These are phyloP conservation scores for Poliocrania exsul DNA, from an alignment of 2,797 vertebrate species.

Conservation along the genomic window DNA sequence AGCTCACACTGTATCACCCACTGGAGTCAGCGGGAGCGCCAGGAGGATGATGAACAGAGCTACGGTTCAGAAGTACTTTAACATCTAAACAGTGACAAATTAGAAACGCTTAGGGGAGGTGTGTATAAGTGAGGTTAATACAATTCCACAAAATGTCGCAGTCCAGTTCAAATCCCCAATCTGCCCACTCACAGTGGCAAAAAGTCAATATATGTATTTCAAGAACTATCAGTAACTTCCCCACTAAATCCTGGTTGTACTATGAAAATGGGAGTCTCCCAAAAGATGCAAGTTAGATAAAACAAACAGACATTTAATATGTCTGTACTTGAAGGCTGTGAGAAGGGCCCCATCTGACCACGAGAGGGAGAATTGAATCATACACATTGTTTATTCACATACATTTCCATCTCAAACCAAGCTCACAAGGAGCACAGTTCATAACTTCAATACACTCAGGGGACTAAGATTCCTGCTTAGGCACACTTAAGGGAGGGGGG, in stretches of 20 bases:
- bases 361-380: conserved; percentile 62
- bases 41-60: conserved; percentile 11
- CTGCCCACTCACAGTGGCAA: background rate
- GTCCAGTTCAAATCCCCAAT: conserved; percentile 17
- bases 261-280: background rate
- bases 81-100: conserved; percentile 45
- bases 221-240: conserved; percentile 26
- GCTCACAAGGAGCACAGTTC: background rate
- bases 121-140: conserved; percentile 10
- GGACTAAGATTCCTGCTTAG: background rate
- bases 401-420: background rate
- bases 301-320: background rate
- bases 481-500: background rate
- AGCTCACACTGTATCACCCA: conserved; percentile 14
- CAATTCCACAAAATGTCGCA: background rate
- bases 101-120: background rate
- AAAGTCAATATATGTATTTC: conserved; percentile 49
- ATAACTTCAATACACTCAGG: background rate
- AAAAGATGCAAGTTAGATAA: background rate
- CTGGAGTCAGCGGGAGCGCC: conserved; percentile 5
- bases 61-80: conserved; percentile 2
- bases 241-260: background rate
- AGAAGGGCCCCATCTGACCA: conserved; percentile 55
- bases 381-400: conserved; percentile 20
- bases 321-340: background rate